Base-by-base conservation (phyloP, 2,888 invertebrate species). In the Caenorhabditis zanzibari region DNA sequence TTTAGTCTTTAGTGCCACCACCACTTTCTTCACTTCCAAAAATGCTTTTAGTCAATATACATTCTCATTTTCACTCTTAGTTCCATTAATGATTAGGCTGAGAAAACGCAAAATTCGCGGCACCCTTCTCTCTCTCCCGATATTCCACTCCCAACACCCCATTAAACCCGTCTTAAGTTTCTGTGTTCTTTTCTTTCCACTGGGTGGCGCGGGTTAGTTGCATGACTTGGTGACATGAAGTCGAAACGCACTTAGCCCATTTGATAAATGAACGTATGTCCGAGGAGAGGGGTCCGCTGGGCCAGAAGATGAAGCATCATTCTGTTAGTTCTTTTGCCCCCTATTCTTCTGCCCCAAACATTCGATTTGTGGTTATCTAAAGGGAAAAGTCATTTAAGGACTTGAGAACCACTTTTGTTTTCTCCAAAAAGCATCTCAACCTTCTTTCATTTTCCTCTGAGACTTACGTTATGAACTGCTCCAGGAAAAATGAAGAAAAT, bases 261-360 rank as follows among this genome's bases (percentile, higher is more conserved):
- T 75, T 75, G 75, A 75, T 75, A 66, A 75, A 75, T 75, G 75
- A 75, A 66, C 75, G 75, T 66, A 64, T 75, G 66, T 75, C 75
- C 66, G 75, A 47, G 64, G 64, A 66, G 64, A 58, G 66, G 56
- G 64, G 63, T 74, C 74, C 54, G 54, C 10, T 38, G 35, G 24
- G 61, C 49, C 54, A 54, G 32, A 64, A 61, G 61, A 61, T 61
- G 74, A 64, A 74, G 74, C 64, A 44, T 28, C 58, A 56, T 44
- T 74, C 58, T 58, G 32, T 26, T 19, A 22, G 54, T 64, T 56
- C 64, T 16, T 16, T 19, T n/a, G 19, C 19, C 49, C n/a, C 10
- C 61, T 32, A n/a, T 71, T 71, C 47, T 49, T 22, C 26, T 26
- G 5, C 9, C 26, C 64, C 56, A 56, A 75, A 75, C 74, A 75